Evolutionary conservation across 2,797 vertebrate species (phyloP).

Genomic region (Tamandua tetradactyla): DNA sequence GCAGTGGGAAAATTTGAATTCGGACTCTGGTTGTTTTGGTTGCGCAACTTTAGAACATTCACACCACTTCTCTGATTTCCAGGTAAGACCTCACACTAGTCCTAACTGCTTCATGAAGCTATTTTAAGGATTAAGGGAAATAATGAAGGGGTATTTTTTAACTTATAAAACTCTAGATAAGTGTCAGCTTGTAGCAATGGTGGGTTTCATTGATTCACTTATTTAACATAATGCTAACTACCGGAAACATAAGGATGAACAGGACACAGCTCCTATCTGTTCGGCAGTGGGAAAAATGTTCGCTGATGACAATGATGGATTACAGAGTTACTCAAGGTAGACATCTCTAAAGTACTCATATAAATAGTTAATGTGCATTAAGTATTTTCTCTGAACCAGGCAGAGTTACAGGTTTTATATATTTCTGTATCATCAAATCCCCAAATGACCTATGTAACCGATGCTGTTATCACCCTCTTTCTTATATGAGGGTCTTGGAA

Average conservation of each 20-base stretch:
- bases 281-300: not conserved
- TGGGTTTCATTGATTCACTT: not conserved
- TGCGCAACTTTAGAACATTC: not conserved
- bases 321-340: not conserved
- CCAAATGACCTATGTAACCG: not conserved
- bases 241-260: not conserved
- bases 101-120: not conserved
- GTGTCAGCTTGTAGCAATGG: not conserved
- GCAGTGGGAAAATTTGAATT: not conserved
- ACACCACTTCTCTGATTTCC: not conserved
- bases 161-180: not conserved
- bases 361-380: not conserved
- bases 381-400: not conserved
- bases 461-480: not conserved
- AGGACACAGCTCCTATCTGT: not conserved
- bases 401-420: not conserved
- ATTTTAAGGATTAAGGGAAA: conserved; percentile 7
- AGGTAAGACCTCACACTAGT: too few species aligned
- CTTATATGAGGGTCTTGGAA: not conserved
- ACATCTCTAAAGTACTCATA: not conserved
- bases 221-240: not conserved
- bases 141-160: not conserved
- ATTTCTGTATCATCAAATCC: not conserved
- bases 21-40: not conserved
- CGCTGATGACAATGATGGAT: not conserved